Evolutionary conservation across 2,113 vertebrate genomes (phyloP).

Genomic region (Ellobius talpinus): DNA sequence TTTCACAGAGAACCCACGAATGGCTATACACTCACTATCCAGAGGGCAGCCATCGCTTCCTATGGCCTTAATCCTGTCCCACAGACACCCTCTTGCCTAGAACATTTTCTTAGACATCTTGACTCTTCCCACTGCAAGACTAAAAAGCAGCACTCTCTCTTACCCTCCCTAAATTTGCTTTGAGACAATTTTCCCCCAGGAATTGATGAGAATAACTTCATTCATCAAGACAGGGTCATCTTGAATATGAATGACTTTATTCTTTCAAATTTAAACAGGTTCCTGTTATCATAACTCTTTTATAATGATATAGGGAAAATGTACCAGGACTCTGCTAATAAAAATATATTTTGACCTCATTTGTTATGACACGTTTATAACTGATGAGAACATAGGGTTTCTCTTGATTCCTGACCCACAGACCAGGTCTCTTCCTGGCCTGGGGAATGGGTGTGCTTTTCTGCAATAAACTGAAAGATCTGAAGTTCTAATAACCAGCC

Average conservation of each 20-base stretch:
- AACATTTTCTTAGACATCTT: not conserved
- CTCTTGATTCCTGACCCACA: constrained; percentile 2
- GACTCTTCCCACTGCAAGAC: not conserved
- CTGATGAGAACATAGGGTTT: not conserved
- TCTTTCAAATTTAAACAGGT: not conserved
- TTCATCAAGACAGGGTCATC: not conserved
- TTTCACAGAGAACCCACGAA: not conserved
- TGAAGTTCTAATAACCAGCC: not conserved
- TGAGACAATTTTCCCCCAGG: not conserved
- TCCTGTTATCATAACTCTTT: constrained; percentile 2
- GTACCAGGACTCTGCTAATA: not conserved
- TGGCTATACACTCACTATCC: not conserved
- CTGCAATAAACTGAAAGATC: not conserved
- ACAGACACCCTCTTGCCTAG: not conserved
- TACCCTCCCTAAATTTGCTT: not conserved
- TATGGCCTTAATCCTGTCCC: not conserved
- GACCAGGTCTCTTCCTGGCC: not conserved
- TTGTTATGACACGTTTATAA: constrained; percentile 10
- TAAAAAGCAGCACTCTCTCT: not conserved
- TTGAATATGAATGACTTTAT: not conserved
- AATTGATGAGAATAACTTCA: not conserved
- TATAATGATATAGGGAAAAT: not conserved
- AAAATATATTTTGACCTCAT: constrained; percentile 11
- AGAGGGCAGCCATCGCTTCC: not conserved
- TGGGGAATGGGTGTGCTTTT: not conserved